Percentiles rank a stretch among this genome's conserved stretches.
phyloP scores from a whole-genome alignment of 2,888 invertebrate species.

The Tetragonisca angustula region DNA sequence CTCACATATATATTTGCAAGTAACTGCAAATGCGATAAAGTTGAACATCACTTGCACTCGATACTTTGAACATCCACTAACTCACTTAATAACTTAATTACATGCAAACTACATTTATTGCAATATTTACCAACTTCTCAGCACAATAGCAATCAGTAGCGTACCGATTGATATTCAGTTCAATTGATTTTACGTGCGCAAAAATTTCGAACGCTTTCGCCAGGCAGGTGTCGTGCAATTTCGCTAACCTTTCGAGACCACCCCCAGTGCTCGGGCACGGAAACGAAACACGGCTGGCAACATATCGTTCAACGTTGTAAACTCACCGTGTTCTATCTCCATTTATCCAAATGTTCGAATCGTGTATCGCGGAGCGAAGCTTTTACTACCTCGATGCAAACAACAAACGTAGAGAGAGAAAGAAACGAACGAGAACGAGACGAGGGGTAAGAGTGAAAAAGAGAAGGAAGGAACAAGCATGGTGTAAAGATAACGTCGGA shows the following conservation, averaged over 20 bases:
- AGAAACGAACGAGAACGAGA: background rate
- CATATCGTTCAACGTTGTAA: background rate
- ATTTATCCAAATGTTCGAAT: background rate
- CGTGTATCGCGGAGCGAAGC: background rate
- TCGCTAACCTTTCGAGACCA: background rate
- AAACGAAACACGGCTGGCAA: background rate
- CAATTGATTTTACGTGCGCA: no score
- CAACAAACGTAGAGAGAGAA: background rate
- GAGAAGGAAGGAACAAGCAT: background rate
- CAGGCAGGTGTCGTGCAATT: background rate
- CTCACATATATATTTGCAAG: no score
- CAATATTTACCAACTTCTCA: no score
- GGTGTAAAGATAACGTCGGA: slow-evolving; percentile 15
- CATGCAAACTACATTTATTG: no score
- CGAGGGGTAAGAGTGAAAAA: no score
- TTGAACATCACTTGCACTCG: no score
- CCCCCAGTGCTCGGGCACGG: background rate
- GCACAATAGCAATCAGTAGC: no score
- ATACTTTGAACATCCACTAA: no score
- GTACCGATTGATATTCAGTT: no score
- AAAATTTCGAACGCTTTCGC: no score
- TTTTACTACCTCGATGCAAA: background rate
- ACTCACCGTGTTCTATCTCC: background rate
- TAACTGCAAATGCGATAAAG: no score
- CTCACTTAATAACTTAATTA: no score